phyloP scores from a whole-genome alignment of 23 tunicate species.

The Styela plicata region DNA sequence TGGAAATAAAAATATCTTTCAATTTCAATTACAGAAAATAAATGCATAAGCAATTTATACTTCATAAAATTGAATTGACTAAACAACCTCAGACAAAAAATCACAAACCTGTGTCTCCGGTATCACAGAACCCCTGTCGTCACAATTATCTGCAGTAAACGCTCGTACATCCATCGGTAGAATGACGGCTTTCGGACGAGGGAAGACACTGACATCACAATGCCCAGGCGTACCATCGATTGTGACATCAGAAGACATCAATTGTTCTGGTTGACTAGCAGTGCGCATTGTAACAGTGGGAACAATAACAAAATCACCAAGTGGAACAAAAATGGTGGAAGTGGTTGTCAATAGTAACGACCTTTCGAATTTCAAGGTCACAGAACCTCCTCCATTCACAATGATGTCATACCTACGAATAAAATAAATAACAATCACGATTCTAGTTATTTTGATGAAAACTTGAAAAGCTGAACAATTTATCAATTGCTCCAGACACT shows the following conservation, averaged over 20 bases:
- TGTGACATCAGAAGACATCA: background rate
- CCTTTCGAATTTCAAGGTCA: conserved; percentile 46
- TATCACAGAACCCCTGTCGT: conserved; percentile 69
- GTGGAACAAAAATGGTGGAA: conserved; percentile 47
- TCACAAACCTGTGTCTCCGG: conserved; percentile 75
- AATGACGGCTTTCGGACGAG: conserved; percentile 41
- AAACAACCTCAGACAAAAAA: too few species aligned
- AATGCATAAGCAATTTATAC: too few species aligned
- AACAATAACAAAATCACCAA: conserved; percentile 68
- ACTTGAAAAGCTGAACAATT: too few species aligned
- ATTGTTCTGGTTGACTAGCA: conserved; percentile 47
- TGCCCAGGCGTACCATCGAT: background rate
- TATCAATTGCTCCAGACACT: too few species aligned
- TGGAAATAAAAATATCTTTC: too few species aligned
- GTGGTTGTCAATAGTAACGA: conserved; percentile 36
- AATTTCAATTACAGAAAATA: too few species aligned
- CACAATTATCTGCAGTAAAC: conserved; percentile 63
- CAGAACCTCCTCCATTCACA: conserved; percentile 78
- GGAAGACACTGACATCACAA: conserved; percentile 66
- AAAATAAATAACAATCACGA: too few species aligned
- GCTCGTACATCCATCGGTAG: conserved; percentile 55
- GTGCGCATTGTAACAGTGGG: conserved; percentile 66
- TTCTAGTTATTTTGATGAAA: too few species aligned
- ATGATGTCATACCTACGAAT: conserved; percentile 90
- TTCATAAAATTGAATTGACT: too few species aligned